Evolutionary conservation across 1,140 invertebrate genomes (phyloP), one percentile per base, ranked within the genome.

Genomic region (Drosophila sulfurigaster): DNA sequence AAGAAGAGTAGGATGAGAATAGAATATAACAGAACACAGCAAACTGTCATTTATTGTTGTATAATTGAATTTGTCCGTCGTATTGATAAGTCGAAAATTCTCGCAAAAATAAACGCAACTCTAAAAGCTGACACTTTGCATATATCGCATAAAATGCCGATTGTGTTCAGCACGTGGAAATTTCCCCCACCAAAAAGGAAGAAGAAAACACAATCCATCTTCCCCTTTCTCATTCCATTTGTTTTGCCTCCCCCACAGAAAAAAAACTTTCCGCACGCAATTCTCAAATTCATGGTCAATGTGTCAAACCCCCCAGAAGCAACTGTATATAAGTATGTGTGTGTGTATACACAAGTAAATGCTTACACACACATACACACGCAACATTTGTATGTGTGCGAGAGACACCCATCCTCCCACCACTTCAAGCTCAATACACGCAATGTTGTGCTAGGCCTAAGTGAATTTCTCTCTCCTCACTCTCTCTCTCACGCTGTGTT

Each of bases 241-340:
- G 5, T 28, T 30, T 15, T 13, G 6, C 10, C 10, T 4, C 10
- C 38, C 20, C 3, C 10, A 52, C 20, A 52, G 4, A 52, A 28
- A 45, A 45, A 45, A 59, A 41, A 43, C 62, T 38, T 63, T 63
- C 6, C 49, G n/a, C 59, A 57, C 54, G 69, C 43, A 49, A 20
- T 30, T 51, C 52, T 51, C 52, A 77, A 86, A 86, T 86, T 88
- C 85, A 81, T 89, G 85, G 85, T 89, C 85, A 89, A 79, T 89
- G 85, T 88, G 85, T 89, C 85, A 89, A 85, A 82, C 66, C 69
- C 75, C 68, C 68, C 48, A 52, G 32, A 68, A 77, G 54, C 68
- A 32, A 62, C 48, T 73, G 52, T 62, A 41, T 43, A 46, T 69
- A 28, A 25, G 20, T 43, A 25, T 38, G 35, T 6, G 32, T 32